A percentile compares a stretch with the other conserved stretches of the same genome.
phyloP scores from a whole-genome alignment of 2,888 invertebrate species.

The Melieria omissa region DNA sequence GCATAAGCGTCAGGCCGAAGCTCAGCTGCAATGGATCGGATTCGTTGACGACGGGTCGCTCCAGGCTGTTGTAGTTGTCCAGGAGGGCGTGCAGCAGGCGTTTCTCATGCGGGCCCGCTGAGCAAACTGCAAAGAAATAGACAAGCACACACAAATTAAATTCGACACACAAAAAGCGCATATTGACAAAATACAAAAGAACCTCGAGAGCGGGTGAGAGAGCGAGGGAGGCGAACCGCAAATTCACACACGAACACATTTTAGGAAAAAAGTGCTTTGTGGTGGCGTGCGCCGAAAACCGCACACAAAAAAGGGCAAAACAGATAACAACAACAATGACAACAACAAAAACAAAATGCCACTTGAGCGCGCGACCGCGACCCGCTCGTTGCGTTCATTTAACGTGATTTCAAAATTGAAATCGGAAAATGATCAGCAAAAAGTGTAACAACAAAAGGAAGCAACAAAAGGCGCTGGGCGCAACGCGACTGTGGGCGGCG shows the following conservation, averaged over 20 bases:
- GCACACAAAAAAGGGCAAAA: no score
- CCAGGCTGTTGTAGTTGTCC: conserved; percentile 93
- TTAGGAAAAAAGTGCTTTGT: no score
- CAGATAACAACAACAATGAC: no score
- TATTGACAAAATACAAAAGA: neutral
- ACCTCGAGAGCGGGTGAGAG: no score
- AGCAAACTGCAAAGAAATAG: conserved; percentile 72
- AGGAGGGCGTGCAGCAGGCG: conserved; percentile 88
- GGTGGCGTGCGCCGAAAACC: no score
- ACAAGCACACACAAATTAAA: neutral
- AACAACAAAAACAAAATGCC: no score
- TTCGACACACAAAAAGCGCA: neutral
- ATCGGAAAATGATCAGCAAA: conserved; percentile 22
- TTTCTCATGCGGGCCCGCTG: conserved; percentile 92
- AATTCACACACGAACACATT: no score
- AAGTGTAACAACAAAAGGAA: neutral
- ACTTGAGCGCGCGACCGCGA: no score
- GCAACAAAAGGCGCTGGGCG: neutral
- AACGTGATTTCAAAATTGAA: conserved; percentile 27
- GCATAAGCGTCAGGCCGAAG: conserved; percentile 96
- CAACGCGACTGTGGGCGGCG: no score
- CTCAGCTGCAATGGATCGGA: conserved; percentile 94
- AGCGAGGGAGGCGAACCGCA: no score
- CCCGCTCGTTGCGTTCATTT: no score
- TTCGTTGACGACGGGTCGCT: conserved; percentile 95